Base-by-base conservation (phyloP, 2,113 vertebrate genomes). In the Neotoma lepida region DNA sequence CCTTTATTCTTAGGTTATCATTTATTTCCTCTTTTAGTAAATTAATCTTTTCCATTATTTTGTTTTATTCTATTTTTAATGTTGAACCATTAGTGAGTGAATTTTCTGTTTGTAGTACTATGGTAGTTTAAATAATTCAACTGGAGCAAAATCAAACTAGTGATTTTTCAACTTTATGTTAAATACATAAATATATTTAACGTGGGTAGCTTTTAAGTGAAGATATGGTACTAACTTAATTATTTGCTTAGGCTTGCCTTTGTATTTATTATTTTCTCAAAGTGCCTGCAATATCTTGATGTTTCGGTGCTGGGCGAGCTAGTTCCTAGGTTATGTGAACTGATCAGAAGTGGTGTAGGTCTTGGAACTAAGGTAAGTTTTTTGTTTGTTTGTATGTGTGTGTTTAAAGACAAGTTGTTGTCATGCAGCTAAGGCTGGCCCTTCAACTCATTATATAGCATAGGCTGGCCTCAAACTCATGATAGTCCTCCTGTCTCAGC, bases 271-370 rank as follows among this genome's bases (percentile, higher is more conserved):
- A 30, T 96, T 66, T 97, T 95, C 92, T 80, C 77, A 82, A 97
- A 99, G 99, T 99, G 99, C 98, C 98, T 99, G 98, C 99, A 99
- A 91, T 99, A 99, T 97, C 98, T 99, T 63, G 99, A 99, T 96
- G 99, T 99, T 17, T 99, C 99, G 0, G 99, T 99, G 91, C 98
- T 99, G 6, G 98, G 99, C 58, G 99, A 99, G 71, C 99, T 99
- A 90, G 98, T 99, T 95, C 99, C 99, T 92, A 98, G 98, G 63
- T 98, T 99, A 33, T 99, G 99, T 98, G 99, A 99, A 73, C 98
- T 99, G 92, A 98, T 99, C 49, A 99, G 98, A 98, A 99, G 99
- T 96, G 99, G 99, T 94, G 98, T 99, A 7, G 99, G 99, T 84
- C 98, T 99, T 91, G 99, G 99, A 93, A 99, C 99, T 61, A 99